phyloP scores from a whole-genome alignment of 2,797 vertebrate genomes.

The Rhynchotus rufescens region DNA sequence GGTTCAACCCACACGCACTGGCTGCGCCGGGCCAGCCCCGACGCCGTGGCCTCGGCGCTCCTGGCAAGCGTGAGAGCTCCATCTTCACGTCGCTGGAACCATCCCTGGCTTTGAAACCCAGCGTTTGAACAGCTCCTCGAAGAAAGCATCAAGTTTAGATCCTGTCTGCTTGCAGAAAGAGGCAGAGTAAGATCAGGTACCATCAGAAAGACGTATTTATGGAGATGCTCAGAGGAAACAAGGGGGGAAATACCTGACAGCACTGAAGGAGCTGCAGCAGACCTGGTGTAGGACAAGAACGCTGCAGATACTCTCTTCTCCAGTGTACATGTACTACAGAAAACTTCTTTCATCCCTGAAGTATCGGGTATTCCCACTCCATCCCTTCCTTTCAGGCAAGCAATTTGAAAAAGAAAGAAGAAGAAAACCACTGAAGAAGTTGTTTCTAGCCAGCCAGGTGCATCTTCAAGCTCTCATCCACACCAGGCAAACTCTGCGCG shows the following conservation, averaged over 20 bases:
- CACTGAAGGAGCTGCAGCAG: neutral
- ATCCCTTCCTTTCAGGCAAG: neutral
- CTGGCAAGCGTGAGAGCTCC: neutral
- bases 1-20: neutral
- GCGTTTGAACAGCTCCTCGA: neutral
- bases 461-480: neutral
- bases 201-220: neutral
- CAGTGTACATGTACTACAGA: neutral
- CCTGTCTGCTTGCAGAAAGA: neutral
- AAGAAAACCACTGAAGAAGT: neutral
- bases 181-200: neutral
- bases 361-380: neutral
- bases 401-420: neutral
- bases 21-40: neutral
- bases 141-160: neutral
- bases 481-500: neutral
- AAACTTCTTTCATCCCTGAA: neutral
- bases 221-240: neutral
- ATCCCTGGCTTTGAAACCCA: neutral
- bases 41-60: rapidly evolving
- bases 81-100: neutral
- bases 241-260: neutral
- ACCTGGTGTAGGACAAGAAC: neutral
- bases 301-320: neutral
- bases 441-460: neutral